Evolutionary conservation across 2,113 vertebrate genomes (phyloP), one percentile per base, ranked within the genome.

Genomic region (Mesoclemmys tuberculata): DNA sequence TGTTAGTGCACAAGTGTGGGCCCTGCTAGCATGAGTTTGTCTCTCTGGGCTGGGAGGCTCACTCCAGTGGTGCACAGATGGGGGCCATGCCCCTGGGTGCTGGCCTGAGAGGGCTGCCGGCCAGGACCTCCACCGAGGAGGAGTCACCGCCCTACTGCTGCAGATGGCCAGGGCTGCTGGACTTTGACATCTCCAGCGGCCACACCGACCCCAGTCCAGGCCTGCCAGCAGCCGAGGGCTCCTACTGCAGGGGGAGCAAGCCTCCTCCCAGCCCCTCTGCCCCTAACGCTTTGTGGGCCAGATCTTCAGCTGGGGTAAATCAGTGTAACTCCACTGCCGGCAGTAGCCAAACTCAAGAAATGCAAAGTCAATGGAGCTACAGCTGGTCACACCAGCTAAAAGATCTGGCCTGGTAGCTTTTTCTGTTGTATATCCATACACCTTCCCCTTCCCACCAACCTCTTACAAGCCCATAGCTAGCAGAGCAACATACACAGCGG

Each of bases 341-440:
- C 75, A 71, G 46, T 16, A 35, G 16, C 41, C 29, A 31, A 71
- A 71, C n/a, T 22, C 64, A 71, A 38, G 64, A 38, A 38, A 38
- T 71, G n/a, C 21, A 5, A 71, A 6, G 13, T 21, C 29, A 0
- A 0, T 22, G 31, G 41, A 10, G n/a, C 46, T 79, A 44, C 35
- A 21, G 16, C 35, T 38, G 56, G 10, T 48, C 86, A 35, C 0
- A 4, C 52, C 49, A 61, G 75, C 46, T 71, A 2, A 13, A 13
- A 14, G 44, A 12, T 12, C 3, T 83, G 46, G 24, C 13, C 3
- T 6, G 18, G 51, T 52, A 74, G 44, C 1, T 16, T 77, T 9
- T 46, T 12, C 56, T 86, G 13, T 51, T 48, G 35, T 81, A 85
- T 35, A 4, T 0, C 55, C 7, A 5, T 4, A 4, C 10, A 3